These are phyloP conservation scores for Platyrinchus mystaceus DNA, from an alignment of 2,797 vertebrate genomes.

Conservation along the genomic window DNA sequence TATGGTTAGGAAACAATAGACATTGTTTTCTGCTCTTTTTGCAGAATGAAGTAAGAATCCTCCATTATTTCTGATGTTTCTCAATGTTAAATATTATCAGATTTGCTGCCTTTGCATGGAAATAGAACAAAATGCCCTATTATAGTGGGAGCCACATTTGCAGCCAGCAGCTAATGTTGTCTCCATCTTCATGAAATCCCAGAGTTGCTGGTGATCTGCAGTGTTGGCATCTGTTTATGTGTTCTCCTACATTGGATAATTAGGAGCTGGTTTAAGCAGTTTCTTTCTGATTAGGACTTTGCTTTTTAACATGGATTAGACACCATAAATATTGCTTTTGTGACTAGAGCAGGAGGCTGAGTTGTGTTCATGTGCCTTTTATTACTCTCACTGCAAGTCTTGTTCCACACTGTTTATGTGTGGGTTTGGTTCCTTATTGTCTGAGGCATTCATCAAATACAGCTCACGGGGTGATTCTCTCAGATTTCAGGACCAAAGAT, in stretches of 20 bases:
- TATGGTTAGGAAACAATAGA: not conserved
- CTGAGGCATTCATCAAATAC: not conserved
- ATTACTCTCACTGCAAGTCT: not conserved
- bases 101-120: slow-evolving; percentile 65
- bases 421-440: not conserved
- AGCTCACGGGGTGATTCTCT: not conserved
- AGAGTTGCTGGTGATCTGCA: slow-evolving; percentile 24
- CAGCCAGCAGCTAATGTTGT: slow-evolving; percentile 55
- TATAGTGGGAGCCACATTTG: slow-evolving; percentile 65
- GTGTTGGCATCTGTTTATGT: not conserved
- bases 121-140: slow-evolving; percentile 52
- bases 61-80: slow-evolving; percentile 47
- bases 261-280: slow-evolving; percentile 11
- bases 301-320: not conserved
- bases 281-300: not conserved
- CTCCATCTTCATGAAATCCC: slow-evolving; percentile 36
- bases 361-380: not conserved
- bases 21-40: slow-evolving; percentile 49
- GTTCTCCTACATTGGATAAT: not conserved
- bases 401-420: not conserved
- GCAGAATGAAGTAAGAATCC: not conserved
- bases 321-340: not conserved
- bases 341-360: not conserved
- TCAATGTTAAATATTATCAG: slow-evolving; percentile 60
- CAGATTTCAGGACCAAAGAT: not conserved